Conservation (phyloP, 2,888 invertebrate species). For the Cataglyphis altisquamis region DNA sequence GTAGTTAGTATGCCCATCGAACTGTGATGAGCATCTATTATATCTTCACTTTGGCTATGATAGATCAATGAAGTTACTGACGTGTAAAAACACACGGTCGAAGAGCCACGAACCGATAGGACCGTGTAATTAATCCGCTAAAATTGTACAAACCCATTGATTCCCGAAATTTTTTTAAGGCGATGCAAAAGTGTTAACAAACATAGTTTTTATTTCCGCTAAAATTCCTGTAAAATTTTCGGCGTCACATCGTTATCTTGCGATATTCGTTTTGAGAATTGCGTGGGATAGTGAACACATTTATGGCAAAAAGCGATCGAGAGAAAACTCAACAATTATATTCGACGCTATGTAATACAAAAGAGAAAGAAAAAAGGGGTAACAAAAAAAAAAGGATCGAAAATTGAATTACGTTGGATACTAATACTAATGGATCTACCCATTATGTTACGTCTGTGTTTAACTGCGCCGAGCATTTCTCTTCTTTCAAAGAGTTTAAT, state of each 20-base stretch:
- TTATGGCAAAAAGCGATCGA: neutral
- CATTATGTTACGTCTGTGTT: neutral
- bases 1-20: constrained; percentile 69
- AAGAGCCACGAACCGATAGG: constrained; percentile 65
- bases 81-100: constrained; percentile 70
- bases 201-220: constrained; percentile 22
- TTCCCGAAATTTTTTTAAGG: constrained; percentile 35
- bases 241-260: neutral
- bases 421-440: neutral
- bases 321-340: neutral
- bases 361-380: neutral
- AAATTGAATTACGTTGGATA: neutral
- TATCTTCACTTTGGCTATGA: constrained; percentile 64
- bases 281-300: neutral
- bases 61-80: constrained; percentile 70
- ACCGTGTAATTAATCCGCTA: constrained; percentile 61
- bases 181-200: neutral
- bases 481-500: constrained; percentile 7
- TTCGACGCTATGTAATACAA: neutral
- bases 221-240: neutral
- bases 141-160: constrained; percentile 53
- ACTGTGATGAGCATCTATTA: constrained; percentile 69
- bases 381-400: neutral
- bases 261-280: neutral
- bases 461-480: neutral